Evolutionary conservation across 1,140 invertebrate genomes (phyloP).

Genomic region (Melipona quadrifasciata): DNA sequence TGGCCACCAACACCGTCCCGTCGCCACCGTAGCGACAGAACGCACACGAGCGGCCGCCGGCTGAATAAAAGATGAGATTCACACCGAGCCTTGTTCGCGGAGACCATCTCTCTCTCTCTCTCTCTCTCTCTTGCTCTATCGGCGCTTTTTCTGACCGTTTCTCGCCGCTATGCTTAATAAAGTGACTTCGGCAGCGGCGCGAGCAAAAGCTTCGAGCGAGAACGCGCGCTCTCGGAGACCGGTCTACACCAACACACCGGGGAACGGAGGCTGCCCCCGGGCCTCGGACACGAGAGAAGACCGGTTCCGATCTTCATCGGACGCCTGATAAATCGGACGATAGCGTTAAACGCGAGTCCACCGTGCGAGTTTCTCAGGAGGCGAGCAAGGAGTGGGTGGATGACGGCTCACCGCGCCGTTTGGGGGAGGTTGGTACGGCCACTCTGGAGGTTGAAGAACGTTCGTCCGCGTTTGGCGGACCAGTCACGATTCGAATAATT

Average conservation of each 20-base stretch:
- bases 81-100: slow-evolving; percentile 77
- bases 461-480: too few relatives aligned
- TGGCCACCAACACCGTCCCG: slow-evolving; percentile 52
- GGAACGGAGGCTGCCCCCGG: neutral
- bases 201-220: slow-evolving; percentile 46
- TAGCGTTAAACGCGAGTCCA: slow-evolving; percentile 33
- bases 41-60: slow-evolving; percentile 40
- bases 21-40: slow-evolving; percentile 33
- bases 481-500: too few relatives aligned
- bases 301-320: slow-evolving; percentile 31
- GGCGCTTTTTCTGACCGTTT: slow-evolving; percentile 70
- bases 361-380: neutral
- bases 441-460: too few relatives aligned
- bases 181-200: slow-evolving; percentile 67
- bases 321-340: slow-evolving; percentile 38
- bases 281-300: neutral
- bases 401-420: too few relatives aligned
- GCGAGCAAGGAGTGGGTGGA: neutral
- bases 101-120: slow-evolving; percentile 64
- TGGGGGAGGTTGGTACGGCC: neutral
- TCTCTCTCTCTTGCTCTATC: slow-evolving; percentile 54
- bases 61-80: slow-evolving; percentile 82
- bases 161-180: slow-evolving; percentile 68
- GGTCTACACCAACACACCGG: slow-evolving; percentile 3
- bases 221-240: slow-evolving; percentile 29